Base-by-base conservation (phyloP, 2,797 vertebrate species). In the Liparis tanakae region DNA sequence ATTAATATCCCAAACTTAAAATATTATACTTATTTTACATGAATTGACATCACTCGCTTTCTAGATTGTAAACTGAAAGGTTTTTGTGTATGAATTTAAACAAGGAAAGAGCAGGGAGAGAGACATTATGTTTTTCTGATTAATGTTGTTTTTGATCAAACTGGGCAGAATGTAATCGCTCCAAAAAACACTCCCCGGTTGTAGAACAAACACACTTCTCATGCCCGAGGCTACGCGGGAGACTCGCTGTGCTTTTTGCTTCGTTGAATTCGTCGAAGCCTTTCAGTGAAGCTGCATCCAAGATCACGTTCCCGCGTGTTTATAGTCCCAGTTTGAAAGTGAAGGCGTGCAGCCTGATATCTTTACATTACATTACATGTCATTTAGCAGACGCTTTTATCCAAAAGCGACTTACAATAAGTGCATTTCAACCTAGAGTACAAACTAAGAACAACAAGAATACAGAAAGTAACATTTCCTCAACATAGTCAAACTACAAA, bases 91-190 rank as follows among this genome's bases (percentile, higher is more conserved):
- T 6, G 25, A 63, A 30, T 62, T 62, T 10, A 60, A 74, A 48
- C 48, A 33, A 44, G 59, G 18, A 57, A 51, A 69, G 34, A 0
- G 2, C 66, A 39, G 43, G 67, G 17, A 55, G 56, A 5, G 13
- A 39, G 39, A 10, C 39, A 10, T 12, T 39, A n/a, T n/a, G n/a
- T 58, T 39, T 46, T 30, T 30, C 69, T 76, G 69, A 72, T 67
- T 50, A 67, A 34, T 56, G 72, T 76, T 41, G 44, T 61, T 57
- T 34, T 67, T 64, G 74, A 34, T 67, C 60, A 70, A 62, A 73
- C 48, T 39, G 25, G 6, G 25, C 70, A 56, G 37, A 56, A 64
- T 30, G 51, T 50, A 73, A 67, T 14, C 25, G 4, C 46, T 8
- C 1, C 10, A 14, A 37, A 62, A 59, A 63, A 25, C 6, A 4